Conservation (phyloP, 2,797 vertebrate species). For the Platalea minor region DNA sequence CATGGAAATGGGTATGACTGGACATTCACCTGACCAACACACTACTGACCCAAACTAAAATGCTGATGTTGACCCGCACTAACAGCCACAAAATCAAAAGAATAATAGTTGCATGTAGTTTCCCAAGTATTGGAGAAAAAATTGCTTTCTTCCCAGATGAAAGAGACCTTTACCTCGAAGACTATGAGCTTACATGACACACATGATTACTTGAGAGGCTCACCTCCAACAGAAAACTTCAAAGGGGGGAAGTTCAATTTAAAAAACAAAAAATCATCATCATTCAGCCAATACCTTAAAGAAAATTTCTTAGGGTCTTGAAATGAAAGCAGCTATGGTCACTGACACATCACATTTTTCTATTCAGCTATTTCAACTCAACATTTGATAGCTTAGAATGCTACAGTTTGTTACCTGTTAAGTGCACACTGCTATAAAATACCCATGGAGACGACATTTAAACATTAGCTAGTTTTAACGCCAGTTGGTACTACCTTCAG, state of each 20-base stretch:
- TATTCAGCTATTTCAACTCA: background rate
- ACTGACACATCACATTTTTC: background rate
- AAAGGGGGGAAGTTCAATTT: background rate
- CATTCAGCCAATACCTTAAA: background rate
- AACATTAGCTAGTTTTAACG: background rate
- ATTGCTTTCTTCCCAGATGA: background rate
- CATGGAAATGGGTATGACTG: background rate
- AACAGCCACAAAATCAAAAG: background rate
- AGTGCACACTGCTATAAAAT: background rate
- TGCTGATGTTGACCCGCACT: background rate
- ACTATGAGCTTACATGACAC: background rate
- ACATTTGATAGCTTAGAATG: background rate
- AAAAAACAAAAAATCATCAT: background rate
- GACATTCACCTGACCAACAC: background rate
- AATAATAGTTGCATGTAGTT: background rate
- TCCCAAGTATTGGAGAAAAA: background rate
- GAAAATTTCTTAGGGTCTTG: background rate
- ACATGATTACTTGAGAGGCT: background rate
- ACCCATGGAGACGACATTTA: background rate
- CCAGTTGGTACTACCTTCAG: background rate
- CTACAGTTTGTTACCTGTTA: background rate
- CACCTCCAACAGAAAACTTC: background rate
- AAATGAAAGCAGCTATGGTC: background rate
- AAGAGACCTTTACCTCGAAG: background rate
- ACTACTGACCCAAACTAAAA: background rate